Conservation (phyloP, 2,113 vertebrate genomes). For the Calypte anna region DNA sequence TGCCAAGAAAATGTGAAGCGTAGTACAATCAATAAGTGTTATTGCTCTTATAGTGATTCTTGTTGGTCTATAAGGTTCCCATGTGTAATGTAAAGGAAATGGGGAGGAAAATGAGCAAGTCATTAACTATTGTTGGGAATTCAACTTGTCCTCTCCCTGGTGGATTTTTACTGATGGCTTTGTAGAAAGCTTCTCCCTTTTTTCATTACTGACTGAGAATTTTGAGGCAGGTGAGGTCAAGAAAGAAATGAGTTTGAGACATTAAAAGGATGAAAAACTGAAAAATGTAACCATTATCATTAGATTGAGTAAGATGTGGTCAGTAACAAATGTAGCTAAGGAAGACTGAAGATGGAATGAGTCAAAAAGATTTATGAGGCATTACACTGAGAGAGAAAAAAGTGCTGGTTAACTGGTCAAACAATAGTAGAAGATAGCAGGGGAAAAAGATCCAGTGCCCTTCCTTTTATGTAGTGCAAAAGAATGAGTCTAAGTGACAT, state of each 20-base stretch:
- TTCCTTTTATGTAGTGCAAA: not conserved
- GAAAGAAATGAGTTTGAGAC: not conserved
- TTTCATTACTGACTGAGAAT: constrained; percentile 12
- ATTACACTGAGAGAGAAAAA: not conserved
- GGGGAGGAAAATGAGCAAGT: constrained; percentile 48
- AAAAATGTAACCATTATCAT: constrained; percentile 37
- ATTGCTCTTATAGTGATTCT: constrained; percentile 1
- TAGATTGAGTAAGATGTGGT: constrained; percentile 1
- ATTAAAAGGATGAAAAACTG: constrained; percentile 29
- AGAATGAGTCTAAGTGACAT: not conserved
- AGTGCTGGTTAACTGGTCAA: not conserved
- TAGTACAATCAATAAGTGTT: constrained; percentile 11
- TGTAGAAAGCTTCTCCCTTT: not conserved
- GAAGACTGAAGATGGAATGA: constrained; percentile 32
- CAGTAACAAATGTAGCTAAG: constrained; percentile 33
- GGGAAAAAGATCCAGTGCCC: not conserved
- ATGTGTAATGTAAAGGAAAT: constrained; percentile 50
- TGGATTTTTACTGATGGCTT: not conserved
- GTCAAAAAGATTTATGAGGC: constrained; percentile 32
- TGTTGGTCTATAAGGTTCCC: constrained; percentile 22
- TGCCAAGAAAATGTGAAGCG: constrained; percentile 6
- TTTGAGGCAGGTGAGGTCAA: constrained; percentile 32
- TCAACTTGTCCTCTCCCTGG: not conserved
- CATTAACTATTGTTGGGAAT: constrained; percentile 34
- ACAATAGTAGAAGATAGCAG: not conserved